These are phyloP conservation scores for Ranitomeya variabilis DNA, from an alignment of 2,113 vertebrate genomes.

Conservation along the genomic window DNA sequence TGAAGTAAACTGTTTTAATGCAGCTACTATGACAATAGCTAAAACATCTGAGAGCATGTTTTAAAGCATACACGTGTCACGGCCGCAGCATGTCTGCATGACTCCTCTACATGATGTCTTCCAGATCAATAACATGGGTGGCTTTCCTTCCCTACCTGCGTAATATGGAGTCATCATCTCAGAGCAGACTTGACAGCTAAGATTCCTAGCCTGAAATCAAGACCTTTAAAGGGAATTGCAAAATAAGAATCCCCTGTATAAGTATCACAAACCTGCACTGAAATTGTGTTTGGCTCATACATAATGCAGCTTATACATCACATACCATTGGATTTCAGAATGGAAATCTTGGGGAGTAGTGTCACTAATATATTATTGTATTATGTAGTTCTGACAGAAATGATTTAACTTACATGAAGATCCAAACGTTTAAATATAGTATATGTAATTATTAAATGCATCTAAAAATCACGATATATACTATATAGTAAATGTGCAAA, in stretches of 20 bases:
- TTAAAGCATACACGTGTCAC: constrained; percentile 16
- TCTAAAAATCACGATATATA: too few relatives aligned
- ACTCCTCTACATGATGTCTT: constrained; percentile 31
- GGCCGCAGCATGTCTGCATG: not conserved
- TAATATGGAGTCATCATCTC: constrained; percentile 32
- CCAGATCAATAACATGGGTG: constrained; percentile 32
- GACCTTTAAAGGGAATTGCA: constrained; percentile 40
- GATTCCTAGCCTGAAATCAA: not conserved
- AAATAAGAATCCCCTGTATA: not conserved
- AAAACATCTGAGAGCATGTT: not conserved
- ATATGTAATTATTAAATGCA: too few relatives aligned
- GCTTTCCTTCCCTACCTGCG: constrained; percentile 24
- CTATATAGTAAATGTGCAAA: too few relatives aligned
- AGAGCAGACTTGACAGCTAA: constrained; percentile 14
- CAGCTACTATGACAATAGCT: not conserved
- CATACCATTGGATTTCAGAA: not conserved
- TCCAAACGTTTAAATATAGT: too few relatives aligned
- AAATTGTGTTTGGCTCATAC: not conserved
- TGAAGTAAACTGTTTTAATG: not conserved
- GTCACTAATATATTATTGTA: not conserved
- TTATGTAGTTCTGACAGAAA: too few relatives aligned
- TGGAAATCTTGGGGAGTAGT: not conserved
- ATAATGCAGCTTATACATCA: not conserved
- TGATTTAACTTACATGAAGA: too few relatives aligned
- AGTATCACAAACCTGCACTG: not conserved